Conservation (phyloP, 2,797 vertebrate species). For the Limnodromus scolopaceus region DNA sequence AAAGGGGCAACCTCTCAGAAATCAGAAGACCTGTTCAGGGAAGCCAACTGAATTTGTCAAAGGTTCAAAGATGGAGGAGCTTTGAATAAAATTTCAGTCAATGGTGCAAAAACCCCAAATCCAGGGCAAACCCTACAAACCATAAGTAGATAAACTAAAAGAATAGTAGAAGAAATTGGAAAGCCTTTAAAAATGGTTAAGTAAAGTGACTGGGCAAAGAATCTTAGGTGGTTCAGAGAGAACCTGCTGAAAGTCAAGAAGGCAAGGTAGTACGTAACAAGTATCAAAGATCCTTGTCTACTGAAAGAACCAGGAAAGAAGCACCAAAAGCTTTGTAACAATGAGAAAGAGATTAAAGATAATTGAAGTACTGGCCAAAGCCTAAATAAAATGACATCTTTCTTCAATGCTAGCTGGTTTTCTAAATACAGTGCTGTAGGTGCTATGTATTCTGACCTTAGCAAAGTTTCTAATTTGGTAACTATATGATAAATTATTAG, state of each 20-base stretch:
- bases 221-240: background rate
- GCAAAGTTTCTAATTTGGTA: background rate
- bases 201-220: background rate
- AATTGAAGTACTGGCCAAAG: background rate
- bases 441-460: background rate
- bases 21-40: background rate
- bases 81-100: background rate
- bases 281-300: background rate
- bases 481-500: background rate
- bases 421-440: background rate
- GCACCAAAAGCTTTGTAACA: background rate
- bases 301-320: background rate
- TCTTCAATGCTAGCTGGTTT: background rate
- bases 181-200: background rate
- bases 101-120: background rate
- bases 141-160: background rate
- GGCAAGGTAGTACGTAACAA: background rate
- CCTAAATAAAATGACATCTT: background rate
- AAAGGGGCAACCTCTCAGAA: background rate
- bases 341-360: background rate
- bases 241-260: background rate
- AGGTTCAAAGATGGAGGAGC: background rate
- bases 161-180: background rate
- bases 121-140: background rate
- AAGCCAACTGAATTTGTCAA: background rate